phyloP scores from a whole-genome alignment of 2,888 invertebrate genomes.

The Dynastes grantii region DNA sequence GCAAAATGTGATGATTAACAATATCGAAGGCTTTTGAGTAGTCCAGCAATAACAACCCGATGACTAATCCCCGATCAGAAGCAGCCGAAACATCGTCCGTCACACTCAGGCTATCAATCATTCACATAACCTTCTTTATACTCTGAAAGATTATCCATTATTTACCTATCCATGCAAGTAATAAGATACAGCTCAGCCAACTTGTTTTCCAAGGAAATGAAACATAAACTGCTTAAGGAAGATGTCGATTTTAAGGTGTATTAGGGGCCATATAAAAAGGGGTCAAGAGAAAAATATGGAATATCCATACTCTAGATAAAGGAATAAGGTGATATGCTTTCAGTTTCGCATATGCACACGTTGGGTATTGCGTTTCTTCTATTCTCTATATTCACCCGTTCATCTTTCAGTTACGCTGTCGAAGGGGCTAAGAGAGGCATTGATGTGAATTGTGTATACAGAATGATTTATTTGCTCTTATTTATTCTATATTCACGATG shows the following conservation, averaged over 20 bases:
- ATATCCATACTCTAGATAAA: neutral
- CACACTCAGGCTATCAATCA: too few species aligned
- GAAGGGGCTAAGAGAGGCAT: too few species aligned
- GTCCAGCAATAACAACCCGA: too few species aligned
- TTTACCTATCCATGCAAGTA: neutral
- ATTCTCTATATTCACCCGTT: neutral
- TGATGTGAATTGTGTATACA: neutral
- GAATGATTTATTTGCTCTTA: neutral
- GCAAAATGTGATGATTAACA: too few species aligned
- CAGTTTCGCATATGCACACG: neutral
- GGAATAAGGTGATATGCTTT: slow-evolving; percentile 2
- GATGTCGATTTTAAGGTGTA: neutral
- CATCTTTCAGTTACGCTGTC: neutral
- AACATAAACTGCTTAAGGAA: neutral
- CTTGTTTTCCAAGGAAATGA: neutral
- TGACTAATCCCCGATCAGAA: too few species aligned
- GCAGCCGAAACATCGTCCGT: too few species aligned
- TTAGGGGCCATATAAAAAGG: neutral
- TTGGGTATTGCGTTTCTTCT: neutral
- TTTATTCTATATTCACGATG: neutral
- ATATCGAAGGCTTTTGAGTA: too few species aligned
- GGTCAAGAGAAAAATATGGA: neutral
- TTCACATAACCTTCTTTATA: too few species aligned
- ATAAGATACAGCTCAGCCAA: neutral
- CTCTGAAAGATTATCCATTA: too few species aligned